Percentiles rank a stretch among this genome's conserved stretches.
Evolutionary conservation across 2,113 vertebrate genomes (phyloP).

Genomic region (Solenodon paradoxus): DNA sequence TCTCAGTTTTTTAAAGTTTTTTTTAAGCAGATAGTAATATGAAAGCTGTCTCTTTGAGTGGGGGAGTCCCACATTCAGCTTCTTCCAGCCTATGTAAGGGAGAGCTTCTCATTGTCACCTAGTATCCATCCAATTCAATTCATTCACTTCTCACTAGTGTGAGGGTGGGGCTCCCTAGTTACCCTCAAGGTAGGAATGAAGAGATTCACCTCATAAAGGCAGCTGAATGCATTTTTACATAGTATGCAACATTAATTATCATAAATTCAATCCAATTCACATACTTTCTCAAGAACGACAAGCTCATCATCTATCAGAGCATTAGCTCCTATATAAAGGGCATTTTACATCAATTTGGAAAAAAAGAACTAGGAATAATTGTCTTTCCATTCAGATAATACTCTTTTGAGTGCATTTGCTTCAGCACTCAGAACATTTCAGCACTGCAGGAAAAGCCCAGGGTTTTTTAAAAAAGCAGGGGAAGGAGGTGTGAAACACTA

Average conservation of each 20-base stretch:
- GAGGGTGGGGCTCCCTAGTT: neutral
- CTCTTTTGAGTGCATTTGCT: neutral
- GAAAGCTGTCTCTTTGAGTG: neutral
- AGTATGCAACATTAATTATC: constrained; percentile 38
- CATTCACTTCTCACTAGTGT: neutral
- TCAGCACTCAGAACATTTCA: neutral
- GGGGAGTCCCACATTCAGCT: neutral
- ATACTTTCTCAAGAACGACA: constrained; percentile 54
- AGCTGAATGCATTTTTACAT: neutral
- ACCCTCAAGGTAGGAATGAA: neutral
- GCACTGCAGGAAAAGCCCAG: neutral
- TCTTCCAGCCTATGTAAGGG: neutral
- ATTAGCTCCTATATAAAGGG: constrained; percentile 52
- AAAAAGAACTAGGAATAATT: neutral
- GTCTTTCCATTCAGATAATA: neutral
- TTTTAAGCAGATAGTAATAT: neutral
- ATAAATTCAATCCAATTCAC: constrained; percentile 13
- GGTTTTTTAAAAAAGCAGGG: neutral
- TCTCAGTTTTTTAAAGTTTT: neutral
- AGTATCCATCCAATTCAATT: neutral
- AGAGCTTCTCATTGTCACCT: neutral
- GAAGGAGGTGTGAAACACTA: neutral
- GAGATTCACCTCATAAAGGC: neutral
- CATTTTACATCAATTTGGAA: constrained; percentile 44
- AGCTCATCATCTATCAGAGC: constrained; percentile 46